These are phyloP conservation scores for Salvelinus alpinus DNA, from an alignment of 2,113 vertebrate species.

Conservation along the genomic window DNA sequence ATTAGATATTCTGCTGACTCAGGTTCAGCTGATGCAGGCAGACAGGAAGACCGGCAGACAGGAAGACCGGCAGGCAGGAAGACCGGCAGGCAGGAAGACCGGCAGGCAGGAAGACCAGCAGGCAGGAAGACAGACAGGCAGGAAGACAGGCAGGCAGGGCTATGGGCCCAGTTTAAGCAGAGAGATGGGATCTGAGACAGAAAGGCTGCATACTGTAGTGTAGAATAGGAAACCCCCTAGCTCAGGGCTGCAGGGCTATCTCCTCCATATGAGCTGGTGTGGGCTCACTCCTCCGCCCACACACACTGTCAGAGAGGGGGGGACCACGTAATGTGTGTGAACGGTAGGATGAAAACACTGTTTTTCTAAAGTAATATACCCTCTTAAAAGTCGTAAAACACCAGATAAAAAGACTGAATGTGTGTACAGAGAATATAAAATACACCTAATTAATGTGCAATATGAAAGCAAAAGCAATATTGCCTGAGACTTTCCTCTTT, in stretches of 20 bases:
- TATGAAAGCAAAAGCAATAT: neutral
- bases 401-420: neutral
- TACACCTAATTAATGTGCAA: neutral
- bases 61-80: neutral
- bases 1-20: neutral
- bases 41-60: neutral
- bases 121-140: neutral
- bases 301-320: neutral
- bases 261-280: neutral
- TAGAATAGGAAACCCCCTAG: neutral
- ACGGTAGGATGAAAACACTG: neutral
- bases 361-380: neutral
- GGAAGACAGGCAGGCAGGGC: neutral
- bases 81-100: neutral
- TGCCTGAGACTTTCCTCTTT: neutral
- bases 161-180: neutral
- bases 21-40: neutral
- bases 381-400: conserved; percentile 1
- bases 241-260: neutral
- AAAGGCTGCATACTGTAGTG: neutral
- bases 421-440: neutral
- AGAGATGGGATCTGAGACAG: neutral
- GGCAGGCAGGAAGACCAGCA: neutral
- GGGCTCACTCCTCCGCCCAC: neutral
- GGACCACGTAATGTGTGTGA: neutral